Conservation (phyloP, 2,888 invertebrate species). For the Dorcus parallelipipedus region DNA sequence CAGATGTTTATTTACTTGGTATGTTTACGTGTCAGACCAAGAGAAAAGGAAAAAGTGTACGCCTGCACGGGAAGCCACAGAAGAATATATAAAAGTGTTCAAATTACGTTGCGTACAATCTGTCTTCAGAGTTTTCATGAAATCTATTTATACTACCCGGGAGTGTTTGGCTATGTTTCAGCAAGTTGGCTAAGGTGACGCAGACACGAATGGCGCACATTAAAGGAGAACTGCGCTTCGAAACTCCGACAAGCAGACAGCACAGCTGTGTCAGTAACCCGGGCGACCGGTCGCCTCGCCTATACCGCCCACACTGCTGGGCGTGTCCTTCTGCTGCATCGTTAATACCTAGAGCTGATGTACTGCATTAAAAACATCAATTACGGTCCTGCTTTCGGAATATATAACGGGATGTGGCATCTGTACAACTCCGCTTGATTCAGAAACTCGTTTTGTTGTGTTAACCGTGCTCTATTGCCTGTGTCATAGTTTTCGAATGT, state of each 20-base stretch:
- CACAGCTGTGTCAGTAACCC: constrained; percentile 41
- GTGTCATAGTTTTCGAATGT: neutral
- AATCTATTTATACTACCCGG: constrained; percentile 33
- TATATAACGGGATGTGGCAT: constrained; percentile 14
- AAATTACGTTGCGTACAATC: constrained; percentile 19
- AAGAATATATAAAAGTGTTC: constrained; percentile 11
- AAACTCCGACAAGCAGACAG: constrained; percentile 12
- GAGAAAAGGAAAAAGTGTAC: constrained; percentile 4
- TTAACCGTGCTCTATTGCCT: constrained; percentile 2
- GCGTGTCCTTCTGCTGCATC: constrained; percentile 34
- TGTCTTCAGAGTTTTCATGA: constrained; percentile 32
- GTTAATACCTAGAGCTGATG: constrained; percentile 29
- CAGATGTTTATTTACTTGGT: neutral
- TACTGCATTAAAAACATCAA: constrained; percentile 21
- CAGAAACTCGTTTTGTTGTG: constrained; percentile 3
- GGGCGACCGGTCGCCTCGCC: constrained; percentile 33
- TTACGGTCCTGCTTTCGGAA: constrained; percentile 15
- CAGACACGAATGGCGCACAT: constrained; percentile 30
- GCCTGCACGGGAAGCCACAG: neutral
- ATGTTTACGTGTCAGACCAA: constrained; percentile 4
- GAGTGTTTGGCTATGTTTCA: constrained; percentile 33
- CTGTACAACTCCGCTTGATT: neutral
- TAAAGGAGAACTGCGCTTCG: constrained; percentile 32
- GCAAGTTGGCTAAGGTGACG: constrained; percentile 30
- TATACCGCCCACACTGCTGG: constrained; percentile 35